phyloP scores from a whole-genome alignment of 2,113 vertebrate genomes.

The Ceratotherium simum region DNA sequence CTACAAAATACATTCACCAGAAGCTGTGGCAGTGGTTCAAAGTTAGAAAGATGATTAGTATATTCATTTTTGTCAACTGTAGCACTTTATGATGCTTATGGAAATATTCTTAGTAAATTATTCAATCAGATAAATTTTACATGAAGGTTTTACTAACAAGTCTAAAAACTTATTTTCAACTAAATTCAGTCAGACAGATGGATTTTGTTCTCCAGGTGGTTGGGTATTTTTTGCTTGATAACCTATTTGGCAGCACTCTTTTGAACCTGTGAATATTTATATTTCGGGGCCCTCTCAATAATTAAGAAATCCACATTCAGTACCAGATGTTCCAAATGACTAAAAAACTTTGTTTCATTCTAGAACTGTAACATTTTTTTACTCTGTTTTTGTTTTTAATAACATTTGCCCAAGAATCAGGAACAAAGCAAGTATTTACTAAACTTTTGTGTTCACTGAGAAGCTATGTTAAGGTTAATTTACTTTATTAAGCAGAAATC shows the following conservation, averaged over 20 bases:
- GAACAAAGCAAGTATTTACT: slow-evolving; percentile 63
- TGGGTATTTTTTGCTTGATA: slow-evolving; percentile 73
- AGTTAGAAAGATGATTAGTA: slow-evolving; percentile 66
- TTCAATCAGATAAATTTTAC: slow-evolving; percentile 82
- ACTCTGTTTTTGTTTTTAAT: slow-evolving; percentile 63
- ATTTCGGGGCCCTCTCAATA: slow-evolving; percentile 73
- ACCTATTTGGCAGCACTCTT: slow-evolving; percentile 66
- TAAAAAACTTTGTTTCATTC: slow-evolving; percentile 72
- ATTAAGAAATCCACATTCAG: slow-evolving; percentile 73
- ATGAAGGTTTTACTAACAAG: slow-evolving; percentile 80
- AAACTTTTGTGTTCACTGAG: slow-evolving; percentile 41
- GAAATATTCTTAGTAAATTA: slow-evolving; percentile 81
- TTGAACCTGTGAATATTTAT: slow-evolving; percentile 80
- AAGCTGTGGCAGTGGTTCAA: slow-evolving; percentile 54
- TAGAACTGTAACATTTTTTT: slow-evolving; percentile 25
- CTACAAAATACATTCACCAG: slow-evolving; percentile 52
- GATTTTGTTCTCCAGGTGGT: slow-evolving; percentile 76
- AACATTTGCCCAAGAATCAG: slow-evolving; percentile 47
- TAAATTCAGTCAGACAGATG: slow-evolving; percentile 77
- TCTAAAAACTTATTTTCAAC: slow-evolving; percentile 80
- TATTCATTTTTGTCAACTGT: slow-evolving; percentile 76
- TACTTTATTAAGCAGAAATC: slow-evolving; percentile 65
- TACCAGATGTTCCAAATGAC: slow-evolving; percentile 71
- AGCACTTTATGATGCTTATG: slow-evolving; percentile 79
- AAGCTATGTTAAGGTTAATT: slow-evolving; percentile 65